Conservation (phyloP, 2,797 vertebrate species). For the Pogoniulus pusillus region DNA sequence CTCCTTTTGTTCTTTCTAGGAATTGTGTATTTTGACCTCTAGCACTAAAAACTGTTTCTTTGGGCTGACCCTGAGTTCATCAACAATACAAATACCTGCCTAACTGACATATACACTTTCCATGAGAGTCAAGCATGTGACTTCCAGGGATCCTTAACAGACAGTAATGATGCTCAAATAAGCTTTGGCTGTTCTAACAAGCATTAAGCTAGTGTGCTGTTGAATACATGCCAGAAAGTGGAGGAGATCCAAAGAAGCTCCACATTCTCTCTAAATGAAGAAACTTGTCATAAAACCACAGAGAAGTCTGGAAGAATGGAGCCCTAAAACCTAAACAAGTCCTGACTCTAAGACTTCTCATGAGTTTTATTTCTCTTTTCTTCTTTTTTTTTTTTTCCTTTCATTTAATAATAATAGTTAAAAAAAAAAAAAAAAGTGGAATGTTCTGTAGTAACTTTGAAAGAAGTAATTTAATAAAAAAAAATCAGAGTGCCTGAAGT, state of each 20-base stretch:
- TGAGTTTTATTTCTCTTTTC: constrained; percentile 33
- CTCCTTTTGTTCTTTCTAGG: background rate
- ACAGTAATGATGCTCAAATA: background rate
- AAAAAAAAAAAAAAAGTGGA: constrained; percentile 72
- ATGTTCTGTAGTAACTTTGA: constrained; percentile 76
- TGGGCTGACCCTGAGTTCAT: background rate
- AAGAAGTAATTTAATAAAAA: constrained; percentile 81
- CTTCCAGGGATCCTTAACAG: background rate
- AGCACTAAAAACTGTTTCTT: background rate
- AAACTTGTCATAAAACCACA: constrained; percentile 18
- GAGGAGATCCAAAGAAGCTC: background rate
- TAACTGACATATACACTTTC: background rate
- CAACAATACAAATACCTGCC: background rate
- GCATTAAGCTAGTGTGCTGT: background rate
- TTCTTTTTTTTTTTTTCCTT: constrained; percentile 17
- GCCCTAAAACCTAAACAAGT: constrained; percentile 47
- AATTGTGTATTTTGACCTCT: background rate
- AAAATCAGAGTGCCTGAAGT: constrained; percentile 75
- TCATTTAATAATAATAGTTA: constrained; percentile 63
- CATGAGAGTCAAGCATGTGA: background rate
- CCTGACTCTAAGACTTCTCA: constrained; percentile 48
- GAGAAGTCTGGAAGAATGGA: constrained; percentile 38
- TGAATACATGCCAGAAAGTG: background rate
- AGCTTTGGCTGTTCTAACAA: background rate
- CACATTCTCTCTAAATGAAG: constrained; percentile 1